phyloP scores from a whole-genome alignment of 2,113 vertebrate genomes.

The Gasterosteus nipponicus region DNA sequence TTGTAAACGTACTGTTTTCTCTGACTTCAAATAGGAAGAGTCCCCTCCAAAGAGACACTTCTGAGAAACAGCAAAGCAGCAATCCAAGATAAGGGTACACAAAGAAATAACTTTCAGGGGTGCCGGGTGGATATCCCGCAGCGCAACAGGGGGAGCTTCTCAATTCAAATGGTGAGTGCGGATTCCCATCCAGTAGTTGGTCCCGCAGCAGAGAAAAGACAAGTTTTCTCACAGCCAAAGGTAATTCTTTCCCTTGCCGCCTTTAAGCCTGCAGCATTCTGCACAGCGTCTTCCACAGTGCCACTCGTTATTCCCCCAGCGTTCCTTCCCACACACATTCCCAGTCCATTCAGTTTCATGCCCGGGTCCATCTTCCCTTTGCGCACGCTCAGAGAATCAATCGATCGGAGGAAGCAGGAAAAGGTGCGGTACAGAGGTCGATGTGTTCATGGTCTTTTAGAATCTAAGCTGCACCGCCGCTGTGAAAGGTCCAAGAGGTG shows the following conservation, averaged over 20 bases:
- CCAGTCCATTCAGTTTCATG: slow-evolving; percentile 54
- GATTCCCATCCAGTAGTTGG: slow-evolving; percentile 36
- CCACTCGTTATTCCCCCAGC: slow-evolving; percentile 54
- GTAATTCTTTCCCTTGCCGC: slow-evolving; percentile 40
- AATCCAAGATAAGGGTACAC: slow-evolving; percentile 14
- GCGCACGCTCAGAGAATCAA: slow-evolving; percentile 32
- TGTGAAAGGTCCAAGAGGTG: not conserved
- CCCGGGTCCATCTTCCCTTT: slow-evolving; percentile 33
- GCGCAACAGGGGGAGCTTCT: slow-evolving; percentile 13
- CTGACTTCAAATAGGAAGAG: slow-evolving; percentile 8
- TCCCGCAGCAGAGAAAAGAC: slow-evolving; percentile 34
- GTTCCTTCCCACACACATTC: slow-evolving; percentile 45
- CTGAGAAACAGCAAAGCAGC: not conserved
- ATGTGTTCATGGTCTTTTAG: not conserved
- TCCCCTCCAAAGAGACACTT: not conserved
- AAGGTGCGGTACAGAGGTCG: not conserved
- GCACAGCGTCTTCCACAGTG: slow-evolving; percentile 37
- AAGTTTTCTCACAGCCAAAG: slow-evolving; percentile 37
- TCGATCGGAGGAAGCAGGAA: not conserved
- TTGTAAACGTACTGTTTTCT: slow-evolving; percentile 6
- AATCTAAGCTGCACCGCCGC: slow-evolving; percentile 8
- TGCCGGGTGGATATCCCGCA: slow-evolving; percentile 36
- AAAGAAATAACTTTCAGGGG: slow-evolving; percentile 12
- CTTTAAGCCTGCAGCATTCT: slow-evolving; percentile 41
- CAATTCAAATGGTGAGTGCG: slow-evolving; percentile 21